Conservation (phyloP, 2,888 invertebrate species). For the Phorcus lineatus region DNA sequence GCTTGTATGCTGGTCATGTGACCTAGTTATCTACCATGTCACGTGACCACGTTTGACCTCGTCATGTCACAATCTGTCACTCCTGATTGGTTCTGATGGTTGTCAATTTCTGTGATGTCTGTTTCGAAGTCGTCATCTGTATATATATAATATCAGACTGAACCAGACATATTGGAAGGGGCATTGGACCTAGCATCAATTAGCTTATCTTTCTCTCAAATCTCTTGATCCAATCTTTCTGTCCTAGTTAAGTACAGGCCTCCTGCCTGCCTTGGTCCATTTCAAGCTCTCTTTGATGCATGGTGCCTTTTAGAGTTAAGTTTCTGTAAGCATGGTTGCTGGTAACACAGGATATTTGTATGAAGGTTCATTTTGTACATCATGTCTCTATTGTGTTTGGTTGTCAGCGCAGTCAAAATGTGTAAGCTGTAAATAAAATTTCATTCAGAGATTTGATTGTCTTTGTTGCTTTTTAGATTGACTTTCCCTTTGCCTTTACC, state of each 20-base stretch:
- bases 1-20: slow-evolving; percentile 5
- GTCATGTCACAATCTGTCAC: background rate
- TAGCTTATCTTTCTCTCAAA: background rate
- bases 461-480: too few species aligned
- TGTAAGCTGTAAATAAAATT: slow-evolving; percentile 25
- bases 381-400: slow-evolving; percentile 2
- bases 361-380: slow-evolving; percentile 19
- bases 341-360: background rate
- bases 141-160: background rate
- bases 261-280: too few species aligned
- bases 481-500: too few species aligned
- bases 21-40: background rate
- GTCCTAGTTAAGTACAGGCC: too few species aligned
- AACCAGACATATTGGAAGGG: background rate
- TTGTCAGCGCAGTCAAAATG: slow-evolving; percentile 21
- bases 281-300: background rate
- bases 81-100: slow-evolving; percentile 4
- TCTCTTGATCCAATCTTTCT: background rate
- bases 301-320: slow-evolving; percentile 11
- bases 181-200: background rate
- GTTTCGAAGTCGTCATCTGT: slow-evolving; percentile 20
- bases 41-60: background rate
- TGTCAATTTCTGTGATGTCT: slow-evolving; percentile 20
- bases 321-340: background rate
- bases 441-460: slow-evolving; percentile 1